Base-by-base conservation (phyloP, 2,797 vertebrate species). In the Varecia variegata region DNA sequence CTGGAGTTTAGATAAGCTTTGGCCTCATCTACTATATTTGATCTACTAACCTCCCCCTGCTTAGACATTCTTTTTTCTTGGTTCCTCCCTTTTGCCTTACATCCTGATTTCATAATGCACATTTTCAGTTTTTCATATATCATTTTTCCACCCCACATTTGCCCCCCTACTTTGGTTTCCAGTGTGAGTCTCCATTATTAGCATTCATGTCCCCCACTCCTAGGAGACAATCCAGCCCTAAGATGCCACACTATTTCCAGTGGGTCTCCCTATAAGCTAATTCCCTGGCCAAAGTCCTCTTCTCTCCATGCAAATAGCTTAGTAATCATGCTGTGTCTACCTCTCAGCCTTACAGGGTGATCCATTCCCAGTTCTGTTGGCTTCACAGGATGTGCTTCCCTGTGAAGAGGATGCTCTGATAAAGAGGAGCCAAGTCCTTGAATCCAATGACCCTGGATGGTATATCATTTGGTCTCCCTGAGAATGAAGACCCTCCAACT, bases 341-440 rank as follows among this genome's bases (percentile, higher is more conserved):
- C 35, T 88, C 23, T 18, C 65, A 43, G 58, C 5, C 52, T 50
- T 68, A 60, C 38, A 2, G 25, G 7, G 3, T 62, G 43, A 91
- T n/a, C 25, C 38, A 21, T 20, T 65, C 43, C 25, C 25, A 70
- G 32, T 62, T 88, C 47, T 45, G 7, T 30, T 86, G 43, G 27
- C 25, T 56, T 92, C 21, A 62, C 14, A 40, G 14, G n/a, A 38
- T 40, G 47, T 71, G 32, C 17, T 80, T 70, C 7, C 12, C 14
- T 38, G 38, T 52, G n/a, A 94, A 76, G 30, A 82, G 15, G 20
- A 65, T 58, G 15, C 83, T 43, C 8, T 88, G 17, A 94, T 58
- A 54, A 94, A 79, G 67, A 76, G 15, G 20, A 93, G 79, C 45
- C 32, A 93, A 81, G 30, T 83, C 21, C 80, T 96, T 91, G 47